Conservation (phyloP, 2,113 vertebrate species). For the Ascaphus truei region DNA sequence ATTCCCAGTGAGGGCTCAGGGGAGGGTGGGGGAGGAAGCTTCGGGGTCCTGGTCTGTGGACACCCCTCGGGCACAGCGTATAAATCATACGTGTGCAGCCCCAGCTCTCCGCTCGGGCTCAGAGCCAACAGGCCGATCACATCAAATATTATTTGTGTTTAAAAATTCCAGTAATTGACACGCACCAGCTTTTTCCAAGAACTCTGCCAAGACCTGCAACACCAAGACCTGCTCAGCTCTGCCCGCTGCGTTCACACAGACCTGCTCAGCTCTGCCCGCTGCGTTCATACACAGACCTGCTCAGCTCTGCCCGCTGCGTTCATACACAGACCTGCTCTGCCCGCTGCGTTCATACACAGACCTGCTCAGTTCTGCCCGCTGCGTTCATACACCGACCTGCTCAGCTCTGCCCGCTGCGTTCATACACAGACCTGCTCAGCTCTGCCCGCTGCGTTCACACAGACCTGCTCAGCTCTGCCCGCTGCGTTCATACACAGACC, state of each 20-base stretch:
- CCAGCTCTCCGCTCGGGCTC: conserved; percentile 59
- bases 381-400: conserved; percentile 11
- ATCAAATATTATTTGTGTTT: conserved; percentile 86
- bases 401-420: too few relatives aligned
- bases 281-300: conserved; percentile 12
- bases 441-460: too few relatives aligned
- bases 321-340: conserved; percentile 15
- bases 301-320: too few relatives aligned
- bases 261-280: too few relatives aligned
- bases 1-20: too few relatives aligned
- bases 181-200: conserved; percentile 72
- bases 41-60: not conserved
- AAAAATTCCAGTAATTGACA: conserved; percentile 82
- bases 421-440: conserved; percentile 14
- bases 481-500: conserved; percentile 13
- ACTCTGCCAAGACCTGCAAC: conserved; percentile 74
- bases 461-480: too few relatives aligned
- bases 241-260: conserved; percentile 12
- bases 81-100: conserved; percentile 22
- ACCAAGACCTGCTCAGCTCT: conserved; percentile 59
- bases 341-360: conserved; percentile 7
- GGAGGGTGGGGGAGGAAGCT: not conserved
- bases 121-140: conserved; percentile 71
- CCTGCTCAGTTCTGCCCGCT: too few relatives aligned
- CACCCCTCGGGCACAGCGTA: not conserved